Conservation (phyloP, 2,113 vertebrate genomes). For the Saimiri boliviensis region DNA sequence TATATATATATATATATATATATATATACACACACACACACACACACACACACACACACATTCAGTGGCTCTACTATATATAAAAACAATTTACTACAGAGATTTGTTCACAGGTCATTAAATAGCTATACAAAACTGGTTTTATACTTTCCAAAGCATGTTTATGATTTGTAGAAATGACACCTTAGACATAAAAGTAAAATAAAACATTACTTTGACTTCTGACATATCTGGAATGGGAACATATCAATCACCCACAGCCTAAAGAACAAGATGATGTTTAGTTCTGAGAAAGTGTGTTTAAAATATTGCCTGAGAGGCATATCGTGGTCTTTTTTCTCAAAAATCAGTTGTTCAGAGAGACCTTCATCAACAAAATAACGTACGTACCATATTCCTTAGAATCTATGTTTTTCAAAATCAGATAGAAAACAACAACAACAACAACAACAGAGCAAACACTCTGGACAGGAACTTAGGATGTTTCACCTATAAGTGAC, state of each 20-base stretch:
- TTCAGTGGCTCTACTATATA: slow-evolving; percentile 28
- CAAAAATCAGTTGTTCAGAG: background rate
- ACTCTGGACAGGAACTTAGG: background rate
- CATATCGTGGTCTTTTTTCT: background rate
- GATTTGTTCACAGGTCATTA: slow-evolving; percentile 65
- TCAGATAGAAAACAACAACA: background rate
- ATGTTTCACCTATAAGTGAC: background rate
- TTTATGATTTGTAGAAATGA: slow-evolving; percentile 72
- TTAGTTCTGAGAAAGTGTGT: background rate
- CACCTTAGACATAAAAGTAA: slow-evolving; percentile 71
- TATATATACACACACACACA: too few species aligned
- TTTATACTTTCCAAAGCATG: slow-evolving; percentile 59
- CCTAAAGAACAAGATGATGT: slow-evolving; percentile 57
- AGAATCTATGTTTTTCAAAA: background rate
- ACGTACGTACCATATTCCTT: background rate
- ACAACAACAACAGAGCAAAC: background rate
- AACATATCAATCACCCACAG: slow-evolving; percentile 63
- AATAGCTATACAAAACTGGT: slow-evolving; percentile 60
- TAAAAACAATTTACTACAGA: slow-evolving; percentile 22
- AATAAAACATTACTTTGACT: slow-evolving; percentile 71
- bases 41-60: too few species aligned
- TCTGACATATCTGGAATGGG: slow-evolving; percentile 56
- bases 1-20: too few species aligned
- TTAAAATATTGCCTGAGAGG: slow-evolving; percentile 4
- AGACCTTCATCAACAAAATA: background rate